Conservation (phyloP, 1,140 invertebrate species). For the Arion vulgaris region DNA sequence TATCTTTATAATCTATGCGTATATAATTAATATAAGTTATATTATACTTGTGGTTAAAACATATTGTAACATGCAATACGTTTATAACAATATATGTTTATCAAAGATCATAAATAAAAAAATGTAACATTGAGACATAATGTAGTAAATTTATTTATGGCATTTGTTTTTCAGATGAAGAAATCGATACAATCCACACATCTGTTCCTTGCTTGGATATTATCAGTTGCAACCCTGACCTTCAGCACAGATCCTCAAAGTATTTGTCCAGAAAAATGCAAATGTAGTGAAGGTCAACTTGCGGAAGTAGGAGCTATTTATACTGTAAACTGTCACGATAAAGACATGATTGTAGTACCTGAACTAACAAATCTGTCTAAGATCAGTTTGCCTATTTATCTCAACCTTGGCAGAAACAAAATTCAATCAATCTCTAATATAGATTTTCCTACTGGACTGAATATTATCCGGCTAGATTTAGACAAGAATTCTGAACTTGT, state of each 20-base stretch:
- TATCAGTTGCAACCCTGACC: background rate
- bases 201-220: background rate
- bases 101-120: no score
- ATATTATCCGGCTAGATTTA: constrained; percentile 20
- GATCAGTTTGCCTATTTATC: background rate
- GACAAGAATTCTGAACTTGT: background rate
- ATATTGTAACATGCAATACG: no score
- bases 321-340: background rate
- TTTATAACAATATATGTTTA: no score
- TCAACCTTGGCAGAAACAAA: constrained; percentile 17
- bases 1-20: no score
- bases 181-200: background rate
- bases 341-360: background rate
- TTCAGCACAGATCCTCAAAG: no score
- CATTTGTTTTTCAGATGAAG: background rate
- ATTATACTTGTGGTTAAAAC: no score
- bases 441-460: constrained; percentile 10
- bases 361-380: background rate
- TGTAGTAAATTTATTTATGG: no score
- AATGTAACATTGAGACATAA: no score
- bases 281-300: background rate
- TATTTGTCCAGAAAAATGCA: background rate
- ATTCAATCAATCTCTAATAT: background rate
- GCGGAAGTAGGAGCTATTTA: background rate
- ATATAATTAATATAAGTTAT: no score